Base-by-base conservation (phyloP, 2,113 vertebrate genomes). In the Sebastes schlegelii region DNA sequence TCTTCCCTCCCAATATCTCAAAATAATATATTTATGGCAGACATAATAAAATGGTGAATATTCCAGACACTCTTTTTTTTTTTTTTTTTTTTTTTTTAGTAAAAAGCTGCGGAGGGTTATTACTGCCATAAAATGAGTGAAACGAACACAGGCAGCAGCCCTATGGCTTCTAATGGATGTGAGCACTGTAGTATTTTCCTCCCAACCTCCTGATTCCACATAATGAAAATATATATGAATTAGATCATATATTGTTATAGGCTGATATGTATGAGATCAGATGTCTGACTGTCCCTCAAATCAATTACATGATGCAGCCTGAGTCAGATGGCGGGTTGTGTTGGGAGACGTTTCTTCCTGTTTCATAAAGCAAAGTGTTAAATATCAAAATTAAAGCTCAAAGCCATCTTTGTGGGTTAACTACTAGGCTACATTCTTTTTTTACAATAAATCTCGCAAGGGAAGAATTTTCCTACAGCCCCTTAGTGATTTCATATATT, bases 281-380 rank as follows among this genome's bases (percentile, higher is more conserved):
- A 75, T 64, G 43, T 75, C 71, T 14, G 17, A 68, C 46, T 23
- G 40, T 12, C 23, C 16, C 45, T 62, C 34, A 54, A 54, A 62
- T 68, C 69, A 49, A 62, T 79, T 13, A 73, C n/a, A 46, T 12
- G 8, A 67, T 43, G 45, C 34, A 34, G 34, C 57, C 60, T 2
- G 49, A 46, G 19, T 51, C 10, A 1, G 7, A 52, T 60, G 51
- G 43, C n/a, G 52, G 68, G 45, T 34, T 73, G 65, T 19, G 7
- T 10, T 34, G 34, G 55, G 55, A 79, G 14, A 57, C 14, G 23
- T 42, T 58, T 67, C 64, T 21, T 62, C 13, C 7, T 4, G 43
- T 46, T 57, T 67, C 14, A 58, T 21, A 69, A 42, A 14, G 17
- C 4, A 7, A 16, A 54, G 51, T n/a, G 55, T 57, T 57, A 23